Percentiles rank a stretch among this genome's conserved stretches.
These are phyloP conservation scores for Ornithorhynchus anatinus DNA, from an alignment of 2,113 vertebrate genomes.

Conservation along the genomic window DNA sequence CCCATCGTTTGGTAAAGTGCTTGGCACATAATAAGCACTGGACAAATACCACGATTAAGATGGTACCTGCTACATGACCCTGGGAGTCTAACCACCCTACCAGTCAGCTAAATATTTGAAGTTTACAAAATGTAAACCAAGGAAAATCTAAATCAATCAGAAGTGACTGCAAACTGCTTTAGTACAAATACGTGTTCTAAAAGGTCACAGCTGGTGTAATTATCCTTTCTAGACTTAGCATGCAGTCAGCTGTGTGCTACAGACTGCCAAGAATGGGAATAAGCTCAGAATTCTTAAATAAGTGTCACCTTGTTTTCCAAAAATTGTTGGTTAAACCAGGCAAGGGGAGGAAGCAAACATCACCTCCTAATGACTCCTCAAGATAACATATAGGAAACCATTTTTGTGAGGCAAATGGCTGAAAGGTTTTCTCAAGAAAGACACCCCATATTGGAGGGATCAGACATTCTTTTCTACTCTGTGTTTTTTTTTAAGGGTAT, in stretches of 20 bases:
- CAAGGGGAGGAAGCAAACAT: background rate
- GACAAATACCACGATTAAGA: too few relatives aligned
- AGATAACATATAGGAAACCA: constrained; percentile 12
- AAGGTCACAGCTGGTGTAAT: constrained; percentile 74
- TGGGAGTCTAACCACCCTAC: constrained; percentile 7
- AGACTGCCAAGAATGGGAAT: constrained; percentile 58
- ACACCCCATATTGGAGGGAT: constrained; percentile 9
- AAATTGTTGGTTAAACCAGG: constrained; percentile 42
- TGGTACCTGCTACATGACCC: accelerated
- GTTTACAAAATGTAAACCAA: constrained; percentile 64
- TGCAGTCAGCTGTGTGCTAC: constrained; percentile 48
- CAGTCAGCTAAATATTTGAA: constrained; percentile 55
- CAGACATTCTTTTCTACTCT: constrained; percentile 20
- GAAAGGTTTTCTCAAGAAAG: constrained; percentile 32
- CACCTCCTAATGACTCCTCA: constrained; percentile 24
- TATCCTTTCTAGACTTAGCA: constrained; percentile 67
- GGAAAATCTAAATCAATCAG: constrained; percentile 69
- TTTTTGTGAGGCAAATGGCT: constrained; percentile 24
- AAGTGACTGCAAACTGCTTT: constrained; percentile 65
- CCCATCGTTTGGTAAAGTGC: too few relatives aligned
- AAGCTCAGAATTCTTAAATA: constrained; percentile 54
- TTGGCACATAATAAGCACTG: too few relatives aligned
- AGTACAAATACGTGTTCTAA: constrained; percentile 67
- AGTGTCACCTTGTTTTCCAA: constrained; percentile 56
- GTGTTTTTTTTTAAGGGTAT: too few relatives aligned